Evolutionary conservation across 2,888 invertebrate species (phyloP), one percentile per base, ranked within the genome.

Genomic region (Meteorus colon): DNA sequence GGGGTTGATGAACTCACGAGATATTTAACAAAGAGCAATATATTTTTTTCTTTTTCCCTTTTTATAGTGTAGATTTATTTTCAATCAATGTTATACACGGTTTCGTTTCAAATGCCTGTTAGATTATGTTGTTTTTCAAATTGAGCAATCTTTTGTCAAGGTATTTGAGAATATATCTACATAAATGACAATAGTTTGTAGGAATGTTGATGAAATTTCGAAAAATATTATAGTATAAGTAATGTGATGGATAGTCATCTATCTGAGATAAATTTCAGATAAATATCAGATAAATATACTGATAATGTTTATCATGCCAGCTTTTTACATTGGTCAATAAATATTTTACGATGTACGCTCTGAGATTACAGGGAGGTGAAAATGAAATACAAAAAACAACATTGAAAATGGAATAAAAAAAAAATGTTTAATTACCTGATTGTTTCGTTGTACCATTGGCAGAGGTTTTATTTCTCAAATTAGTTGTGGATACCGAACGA

Each of bases 391-490:
- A 24, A 19, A 29, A 45, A 4, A 27, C 0, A 14, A 6, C 45
- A 24, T 14, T 37, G 16, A 27, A 16, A 10, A 48, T 48, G 14
- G 4, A 48, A 48, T 48, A n/a, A 5, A 48, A n/a, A 60, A 41
- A 34, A 65, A 31, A 27, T 48, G 6, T 69, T 67, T 51, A 71
- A 66, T 51, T 65, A 65, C 48, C 24, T 73, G 51, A 71, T 69
- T 70, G 74, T 71, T 75, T 74, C 19, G 60, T 65, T 66, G 62
- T 67, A 41, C 77, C 74, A 63, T 74, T 74, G 45, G 60, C 31
- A 12, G 48, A 41, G 37, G 34, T 16, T 31, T 67, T 74, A 8
- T 66, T 70, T 27, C 45, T 73, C 4, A 34, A 19, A 14, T 77
- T 70, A 34, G 45, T 75, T 14, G 51, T 74, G 8, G 66, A 71